Conservation (phyloP, 2,113 vertebrate species). For the Enhydra lutris region DNA sequence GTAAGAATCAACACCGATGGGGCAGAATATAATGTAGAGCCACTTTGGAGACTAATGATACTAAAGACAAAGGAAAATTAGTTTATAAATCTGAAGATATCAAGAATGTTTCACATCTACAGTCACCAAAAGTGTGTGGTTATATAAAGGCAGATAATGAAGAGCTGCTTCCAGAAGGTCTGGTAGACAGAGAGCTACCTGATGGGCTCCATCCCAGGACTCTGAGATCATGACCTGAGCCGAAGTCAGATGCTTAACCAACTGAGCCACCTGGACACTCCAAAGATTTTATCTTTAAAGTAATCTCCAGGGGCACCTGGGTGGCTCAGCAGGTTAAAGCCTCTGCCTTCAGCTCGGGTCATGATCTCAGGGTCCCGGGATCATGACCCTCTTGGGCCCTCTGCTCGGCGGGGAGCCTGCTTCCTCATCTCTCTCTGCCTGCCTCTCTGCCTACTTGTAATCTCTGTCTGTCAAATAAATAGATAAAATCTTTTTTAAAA, state of each 20-base stretch:
- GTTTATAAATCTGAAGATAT: constrained; percentile 97
- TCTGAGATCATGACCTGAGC: neutral
- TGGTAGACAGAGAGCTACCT: constrained; percentile 58
- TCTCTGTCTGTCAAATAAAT: too few species aligned
- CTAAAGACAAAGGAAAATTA: constrained; percentile 87
- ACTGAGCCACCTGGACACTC: neutral
- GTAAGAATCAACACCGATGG: constrained; percentile 93
- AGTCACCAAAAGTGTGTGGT: constrained; percentile 94
- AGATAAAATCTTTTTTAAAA: too few species aligned
- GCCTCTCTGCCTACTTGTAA: too few species aligned
- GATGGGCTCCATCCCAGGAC: neutral
- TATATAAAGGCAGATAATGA: constrained; percentile 86
- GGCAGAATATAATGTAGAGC: constrained; percentile 96
- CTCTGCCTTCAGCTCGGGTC: too few species aligned
- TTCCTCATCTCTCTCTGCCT: too few species aligned
- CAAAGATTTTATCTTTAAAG: neutral
- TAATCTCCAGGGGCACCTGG: neutral
- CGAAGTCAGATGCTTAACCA: neutral
- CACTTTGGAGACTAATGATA: constrained; percentile 93
- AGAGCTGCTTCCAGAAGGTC: constrained; percentile 83
- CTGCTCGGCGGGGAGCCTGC: too few species aligned
- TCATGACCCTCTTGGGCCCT: too few species aligned
- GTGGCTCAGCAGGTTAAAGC: too few species aligned
- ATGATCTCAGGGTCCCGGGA: too few species aligned
- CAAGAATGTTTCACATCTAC: constrained; percentile 91